A percentile compares a stretch with the other conserved stretches of the same genome.
Conservation (phyloP, 2,113 vertebrate genomes). For the Seriola rivoliana region DNA sequence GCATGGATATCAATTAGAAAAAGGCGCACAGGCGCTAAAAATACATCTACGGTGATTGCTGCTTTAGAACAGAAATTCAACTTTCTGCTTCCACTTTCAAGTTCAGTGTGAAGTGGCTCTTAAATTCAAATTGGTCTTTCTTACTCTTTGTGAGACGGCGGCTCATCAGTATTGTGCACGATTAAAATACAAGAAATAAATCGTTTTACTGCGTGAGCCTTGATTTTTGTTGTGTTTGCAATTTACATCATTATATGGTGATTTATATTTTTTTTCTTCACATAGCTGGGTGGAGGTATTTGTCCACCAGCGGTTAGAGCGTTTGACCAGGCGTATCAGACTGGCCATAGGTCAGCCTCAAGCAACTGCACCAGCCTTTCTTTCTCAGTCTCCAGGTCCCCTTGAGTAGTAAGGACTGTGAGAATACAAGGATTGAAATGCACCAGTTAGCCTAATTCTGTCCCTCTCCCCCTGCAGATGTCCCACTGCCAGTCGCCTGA, state of each 20-base stretch:
- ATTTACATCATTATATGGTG: neutral
- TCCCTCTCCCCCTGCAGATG: slow-evolving; percentile 55
- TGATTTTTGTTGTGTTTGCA: too few species aligned
- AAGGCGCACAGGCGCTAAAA: too few species aligned
- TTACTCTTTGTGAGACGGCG: too few species aligned
- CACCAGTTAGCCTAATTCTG: slow-evolving; percentile 66
- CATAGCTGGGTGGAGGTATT: neutral
- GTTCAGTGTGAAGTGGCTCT: too few species aligned
- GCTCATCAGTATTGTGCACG: too few species aligned
- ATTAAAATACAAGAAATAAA: too few species aligned
- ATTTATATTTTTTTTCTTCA: neutral
- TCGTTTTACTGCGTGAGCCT: neutral
- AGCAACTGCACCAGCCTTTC: slow-evolving; percentile 10
- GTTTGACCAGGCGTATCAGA: slow-evolving; percentile 45
- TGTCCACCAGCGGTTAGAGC: slow-evolving; percentile 14
- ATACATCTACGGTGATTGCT: too few species aligned
- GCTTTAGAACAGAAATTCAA: too few species aligned
- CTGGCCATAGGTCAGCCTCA: slow-evolving; percentile 32
- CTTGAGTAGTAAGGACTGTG: slow-evolving; percentile 11
- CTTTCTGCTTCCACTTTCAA: too few species aligned
- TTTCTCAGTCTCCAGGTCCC: slow-evolving; percentile 3
- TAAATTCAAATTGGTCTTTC: too few species aligned
- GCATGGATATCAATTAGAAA: too few species aligned
- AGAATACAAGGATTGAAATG: slow-evolving; percentile 50
- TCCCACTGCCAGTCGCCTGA: slow-evolving; percentile 73